Percentiles rank a stretch among this genome's conserved stretches.
Evolutionary conservation across 2,113 vertebrate species (phyloP).

Genomic region (Urocitellus parryii): DNA sequence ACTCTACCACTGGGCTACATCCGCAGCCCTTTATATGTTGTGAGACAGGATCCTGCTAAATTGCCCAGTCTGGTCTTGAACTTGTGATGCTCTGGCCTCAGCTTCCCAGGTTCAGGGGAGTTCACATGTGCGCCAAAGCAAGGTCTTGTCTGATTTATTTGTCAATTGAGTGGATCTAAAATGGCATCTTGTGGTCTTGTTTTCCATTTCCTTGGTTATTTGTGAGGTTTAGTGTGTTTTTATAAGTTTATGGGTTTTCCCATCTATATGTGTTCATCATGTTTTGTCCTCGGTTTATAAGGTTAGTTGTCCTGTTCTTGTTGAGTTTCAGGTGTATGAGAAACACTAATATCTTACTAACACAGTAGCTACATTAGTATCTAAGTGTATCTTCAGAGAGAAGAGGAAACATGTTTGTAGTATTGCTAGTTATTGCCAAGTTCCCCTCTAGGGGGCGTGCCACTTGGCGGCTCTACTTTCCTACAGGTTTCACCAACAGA

Average conservation of each 20-base stretch:
- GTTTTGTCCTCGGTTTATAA: background rate
- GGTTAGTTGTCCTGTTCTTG: background rate
- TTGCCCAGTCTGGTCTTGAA: too few species aligned
- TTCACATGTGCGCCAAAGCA: too few species aligned
- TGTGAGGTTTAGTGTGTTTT: background rate
- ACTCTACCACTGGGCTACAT: too few species aligned
- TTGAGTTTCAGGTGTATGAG: background rate
- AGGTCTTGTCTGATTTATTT: too few species aligned
- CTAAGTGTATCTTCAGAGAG: background rate
- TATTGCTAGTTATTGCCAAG: too few species aligned
- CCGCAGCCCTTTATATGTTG: too few species aligned
- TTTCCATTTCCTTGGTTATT: background rate
- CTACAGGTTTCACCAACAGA: background rate
- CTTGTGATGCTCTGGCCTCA: too few species aligned
- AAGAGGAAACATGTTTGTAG: background rate
- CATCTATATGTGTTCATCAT: background rate
- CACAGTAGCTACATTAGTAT: too few species aligned
- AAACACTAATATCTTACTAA: background rate
- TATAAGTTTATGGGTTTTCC: background rate
- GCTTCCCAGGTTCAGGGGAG: too few species aligned
- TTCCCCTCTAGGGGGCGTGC: rapidly evolving
- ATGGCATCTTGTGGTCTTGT: background rate
- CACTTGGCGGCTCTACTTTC: rapidly evolving
- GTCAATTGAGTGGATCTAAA: background rate
- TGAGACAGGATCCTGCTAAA: too few species aligned